A percentile compares a stretch with the other conserved stretches of the same genome.
These are phyloP conservation scores for Oceanodroma leucorhoa DNA, from an alignment of 2,797 vertebrate genomes.

Conservation along the genomic window DNA sequence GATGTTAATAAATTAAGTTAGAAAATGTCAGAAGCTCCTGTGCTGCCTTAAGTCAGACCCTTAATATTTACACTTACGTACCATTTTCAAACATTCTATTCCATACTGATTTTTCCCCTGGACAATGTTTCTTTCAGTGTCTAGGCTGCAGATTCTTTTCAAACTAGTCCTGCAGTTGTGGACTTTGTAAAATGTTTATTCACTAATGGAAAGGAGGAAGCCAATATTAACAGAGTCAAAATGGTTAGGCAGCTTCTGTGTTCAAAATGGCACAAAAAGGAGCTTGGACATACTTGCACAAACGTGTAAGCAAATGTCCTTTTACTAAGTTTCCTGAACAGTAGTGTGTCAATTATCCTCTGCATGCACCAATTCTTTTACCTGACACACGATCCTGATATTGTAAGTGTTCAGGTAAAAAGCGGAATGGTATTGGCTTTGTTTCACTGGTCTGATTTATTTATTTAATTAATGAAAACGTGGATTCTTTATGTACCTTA, in stretches of 20 bases:
- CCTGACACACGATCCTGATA: not conserved
- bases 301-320: accelerated
- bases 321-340: not conserved
- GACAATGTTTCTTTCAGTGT: not conserved
- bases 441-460: not conserved
- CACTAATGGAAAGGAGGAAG: not conserved
- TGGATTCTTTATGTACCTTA: not conserved
- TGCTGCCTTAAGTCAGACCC: not conserved
- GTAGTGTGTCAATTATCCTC: not conserved
- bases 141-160: not conserved
- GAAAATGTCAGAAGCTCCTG: not conserved
- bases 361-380: not conserved
- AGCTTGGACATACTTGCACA: not conserved
- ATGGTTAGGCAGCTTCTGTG: not conserved
- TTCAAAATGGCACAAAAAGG: not conserved
- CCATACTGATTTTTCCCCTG: not conserved
- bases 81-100: not conserved
- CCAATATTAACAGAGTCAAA: not conserved
- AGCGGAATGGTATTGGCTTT: not conserved
- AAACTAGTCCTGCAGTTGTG: not conserved
- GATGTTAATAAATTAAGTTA: not conserved
- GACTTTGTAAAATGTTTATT: not conserved
- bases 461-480: not conserved
- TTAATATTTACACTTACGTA: not conserved
- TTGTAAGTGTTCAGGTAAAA: not conserved